A percentile compares a stretch with the other conserved stretches of the same genome.
Evolutionary conservation across 2,797 vertebrate genomes (phyloP).

Genomic region (Rhinoraja longicauda): DNA sequence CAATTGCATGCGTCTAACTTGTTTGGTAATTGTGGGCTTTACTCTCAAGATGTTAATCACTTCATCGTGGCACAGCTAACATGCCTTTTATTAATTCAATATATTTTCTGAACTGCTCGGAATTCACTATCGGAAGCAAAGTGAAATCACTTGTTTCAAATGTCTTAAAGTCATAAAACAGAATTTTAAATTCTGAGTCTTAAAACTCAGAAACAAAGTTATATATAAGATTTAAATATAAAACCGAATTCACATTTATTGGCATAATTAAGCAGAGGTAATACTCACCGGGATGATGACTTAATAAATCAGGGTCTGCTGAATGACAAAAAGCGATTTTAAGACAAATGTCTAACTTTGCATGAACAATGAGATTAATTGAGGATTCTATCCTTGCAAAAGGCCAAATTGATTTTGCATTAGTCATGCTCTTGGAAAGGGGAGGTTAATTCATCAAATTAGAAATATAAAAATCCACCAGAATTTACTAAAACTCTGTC

Average conservation of each 20-base stretch:
- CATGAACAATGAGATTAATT: slow-evolving; percentile 22
- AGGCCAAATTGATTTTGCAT: slow-evolving; percentile 30
- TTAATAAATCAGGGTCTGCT: slow-evolving; percentile 1
- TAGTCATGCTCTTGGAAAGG: neutral
- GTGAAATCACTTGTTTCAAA: too few relatives aligned
- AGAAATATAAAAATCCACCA: neutral
- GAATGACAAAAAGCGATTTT: neutral
- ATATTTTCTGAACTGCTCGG: too few relatives aligned
- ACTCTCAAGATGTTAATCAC: too few relatives aligned
- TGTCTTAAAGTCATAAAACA: neutral
- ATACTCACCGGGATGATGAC: neutral
- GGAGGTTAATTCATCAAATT: slow-evolving; percentile 28
- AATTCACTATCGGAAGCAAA: too few relatives aligned
- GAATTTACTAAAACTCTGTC: neutral
- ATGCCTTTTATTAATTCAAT: too few relatives aligned
- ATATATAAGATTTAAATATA: neutral
- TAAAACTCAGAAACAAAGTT: neutral
- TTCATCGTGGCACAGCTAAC: too few relatives aligned
- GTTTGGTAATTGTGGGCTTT: too few relatives aligned
- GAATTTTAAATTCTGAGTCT: neutral
- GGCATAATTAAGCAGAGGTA: neutral
- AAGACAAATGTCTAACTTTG: neutral
- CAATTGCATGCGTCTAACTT: too few relatives aligned
- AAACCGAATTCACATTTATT: neutral
- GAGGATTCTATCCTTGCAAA: neutral